Evolutionary conservation across 2,797 vertebrate genomes (phyloP), one percentile per base, ranked within the genome.

Genomic region (Malurus leucopterus): DNA sequence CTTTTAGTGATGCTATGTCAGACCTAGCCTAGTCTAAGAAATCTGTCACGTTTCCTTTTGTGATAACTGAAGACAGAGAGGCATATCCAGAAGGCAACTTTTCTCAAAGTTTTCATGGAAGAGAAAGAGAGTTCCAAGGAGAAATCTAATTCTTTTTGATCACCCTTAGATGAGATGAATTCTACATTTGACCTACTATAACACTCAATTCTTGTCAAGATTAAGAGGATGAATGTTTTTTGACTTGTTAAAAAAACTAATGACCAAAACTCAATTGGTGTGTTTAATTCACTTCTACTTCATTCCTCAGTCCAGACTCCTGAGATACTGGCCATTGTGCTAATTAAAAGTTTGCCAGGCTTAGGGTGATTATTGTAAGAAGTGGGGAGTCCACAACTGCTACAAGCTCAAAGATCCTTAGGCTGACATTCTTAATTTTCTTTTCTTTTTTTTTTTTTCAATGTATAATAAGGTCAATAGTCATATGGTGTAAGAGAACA

Each of bases 361-460:
- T 78, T 69, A 65, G 38, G n/a, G 50, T 24, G 16, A 44, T 44
- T 61, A 46, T 8, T 64, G 13, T 34, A 46, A 23, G 24, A 80
- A n/a, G 3, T 11, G 13, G 1, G 5, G 2, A 40, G 4, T 64
- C 7, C 2, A 4, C n/a, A 68, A 5, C 18, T 44, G 2, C 50
- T 61, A 36, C 53, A 84, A 64, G 2, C 64, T 90, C 8, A 47
- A 61, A 88, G 36, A 65, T 44, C 2, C 1, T 75, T 70, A 59
- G 30, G 5, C 8, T 79, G n/a, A 34, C 3, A 30, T 57, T 86
- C 22, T 55, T 49, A 40, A 55, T 65, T 84, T 86, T 80, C 14
- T 36, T 65, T 84, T 86, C 74, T 13, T 16, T 0, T 30, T 2
- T 8, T 53, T 63, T 44, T 82, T 79, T 29, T 1, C 2, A 3